These are phyloP conservation scores for Ennomos erosarius DNA, from an alignment of 2,888 invertebrate genomes.

Conservation along the genomic window DNA sequence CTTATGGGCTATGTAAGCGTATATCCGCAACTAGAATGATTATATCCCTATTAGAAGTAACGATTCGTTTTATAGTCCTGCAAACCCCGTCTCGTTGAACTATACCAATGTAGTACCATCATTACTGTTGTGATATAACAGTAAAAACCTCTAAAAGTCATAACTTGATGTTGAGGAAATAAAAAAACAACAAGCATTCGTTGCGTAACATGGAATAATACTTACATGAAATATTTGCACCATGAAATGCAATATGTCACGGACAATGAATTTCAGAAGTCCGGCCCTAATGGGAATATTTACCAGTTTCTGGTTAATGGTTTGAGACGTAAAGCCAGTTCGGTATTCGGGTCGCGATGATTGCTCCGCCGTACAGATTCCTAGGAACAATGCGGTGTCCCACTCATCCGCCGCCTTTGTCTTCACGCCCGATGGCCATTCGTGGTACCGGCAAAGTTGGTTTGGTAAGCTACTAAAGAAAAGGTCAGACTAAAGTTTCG, in stretches of 20 bases:
- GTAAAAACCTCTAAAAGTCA: not conserved
- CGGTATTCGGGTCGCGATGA: constrained; percentile 72
- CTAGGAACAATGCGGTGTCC: constrained; percentile 60
- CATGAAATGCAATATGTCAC: constrained; percentile 21
- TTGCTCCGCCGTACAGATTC: constrained; percentile 67
- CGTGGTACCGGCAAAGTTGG: constrained; percentile 27
- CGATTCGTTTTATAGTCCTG: no score
- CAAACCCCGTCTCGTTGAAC: no score
- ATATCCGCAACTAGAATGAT: no score
- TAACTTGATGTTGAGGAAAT: constrained; percentile 13
- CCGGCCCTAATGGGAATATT: constrained; percentile 33
- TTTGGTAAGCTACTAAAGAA: constrained; percentile 13
- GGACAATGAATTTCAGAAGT: constrained; percentile 26
- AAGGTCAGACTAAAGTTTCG: constrained; percentile 5
- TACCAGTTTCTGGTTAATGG: constrained; percentile 37
- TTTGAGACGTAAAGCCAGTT: constrained; percentile 47
- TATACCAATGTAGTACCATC: not conserved
- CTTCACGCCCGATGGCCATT: constrained; percentile 46
- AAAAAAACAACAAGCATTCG: not conserved
- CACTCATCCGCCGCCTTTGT: constrained; percentile 64
- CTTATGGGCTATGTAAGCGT: no score
- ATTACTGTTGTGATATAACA: constrained; percentile 6
- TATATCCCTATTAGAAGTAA: no score
- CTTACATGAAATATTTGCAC: constrained; percentile 14
- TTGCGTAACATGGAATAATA: constrained; percentile 11